phyloP scores from a whole-genome alignment of 2,113 vertebrate species.

The Oncorhynchus clarkii region DNA sequence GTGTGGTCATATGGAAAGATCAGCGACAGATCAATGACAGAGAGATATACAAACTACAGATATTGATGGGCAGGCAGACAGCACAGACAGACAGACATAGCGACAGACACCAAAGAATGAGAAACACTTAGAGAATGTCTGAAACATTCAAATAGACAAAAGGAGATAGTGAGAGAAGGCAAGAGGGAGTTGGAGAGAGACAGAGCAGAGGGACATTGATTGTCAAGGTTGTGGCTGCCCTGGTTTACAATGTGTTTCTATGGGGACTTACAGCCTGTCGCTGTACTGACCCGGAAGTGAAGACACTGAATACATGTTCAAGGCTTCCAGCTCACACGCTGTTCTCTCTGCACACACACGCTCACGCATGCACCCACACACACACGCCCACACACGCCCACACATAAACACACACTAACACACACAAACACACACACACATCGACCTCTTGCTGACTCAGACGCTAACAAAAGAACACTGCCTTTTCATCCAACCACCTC shows the following conservation, averaged over 20 bases:
- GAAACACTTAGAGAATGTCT: not conserved
- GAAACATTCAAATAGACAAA: slow-evolving; percentile 5
- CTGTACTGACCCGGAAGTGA: no score
- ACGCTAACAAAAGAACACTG: not conserved
- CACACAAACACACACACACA: not conserved
- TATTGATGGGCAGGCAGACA: not conserved
- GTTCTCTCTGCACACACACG: not conserved
- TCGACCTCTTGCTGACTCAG: not conserved
- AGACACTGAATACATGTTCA: no score
- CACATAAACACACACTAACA: no score
- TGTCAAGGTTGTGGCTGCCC: not conserved
- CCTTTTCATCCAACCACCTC: no score
- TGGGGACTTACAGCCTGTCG: not conserved
- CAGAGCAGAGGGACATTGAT: not conserved
- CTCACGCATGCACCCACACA: no score
- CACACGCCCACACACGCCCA: no score
- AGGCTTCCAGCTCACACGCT: not conserved
- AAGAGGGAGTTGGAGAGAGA: not conserved
- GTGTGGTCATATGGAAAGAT: no score
- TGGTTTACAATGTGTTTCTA: not conserved
- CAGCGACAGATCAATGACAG: not conserved
- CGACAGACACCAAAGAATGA: not conserved
- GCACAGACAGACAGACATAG: not conserved
- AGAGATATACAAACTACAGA: not conserved
- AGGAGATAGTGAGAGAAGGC: slow-evolving; percentile 7